Evolutionary conservation across 2,113 vertebrate species (phyloP).

Genomic region (Pseudonaja textilis): DNA sequence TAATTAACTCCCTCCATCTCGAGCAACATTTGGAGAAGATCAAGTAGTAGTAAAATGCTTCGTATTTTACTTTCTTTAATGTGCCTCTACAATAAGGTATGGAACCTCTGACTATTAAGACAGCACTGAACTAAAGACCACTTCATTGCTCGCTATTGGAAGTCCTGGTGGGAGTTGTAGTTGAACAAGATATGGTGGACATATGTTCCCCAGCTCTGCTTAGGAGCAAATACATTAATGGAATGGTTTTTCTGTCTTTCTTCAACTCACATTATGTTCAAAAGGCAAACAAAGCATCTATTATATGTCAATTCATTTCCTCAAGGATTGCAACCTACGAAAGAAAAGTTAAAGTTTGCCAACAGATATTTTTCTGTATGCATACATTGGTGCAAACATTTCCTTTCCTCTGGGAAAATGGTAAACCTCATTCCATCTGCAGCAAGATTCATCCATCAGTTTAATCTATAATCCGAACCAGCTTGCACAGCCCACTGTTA

Average conservation of each 20-base stretch:
- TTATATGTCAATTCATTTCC: constrained; percentile 20
- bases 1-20: not conserved
- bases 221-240: not conserved
- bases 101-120: not conserved
- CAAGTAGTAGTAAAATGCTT: not conserved
- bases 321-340: not conserved
- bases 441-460: constrained; percentile 20
- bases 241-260: not conserved
- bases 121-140: not conserved
- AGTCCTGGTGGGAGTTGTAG: not conserved
- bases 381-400: constrained; percentile 4
- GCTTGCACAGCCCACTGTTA: not conserved
- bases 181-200: not conserved
- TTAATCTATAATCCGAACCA: not conserved
- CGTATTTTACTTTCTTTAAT: not conserved
- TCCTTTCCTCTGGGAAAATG: not conserved
- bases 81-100: not conserved
- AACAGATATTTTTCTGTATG: constrained; percentile 1
- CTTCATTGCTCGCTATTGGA: not conserved
- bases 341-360: not conserved
- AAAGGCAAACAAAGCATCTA: constrained; percentile 17
- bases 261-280: constrained; percentile 19
- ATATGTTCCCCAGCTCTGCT: not conserved
- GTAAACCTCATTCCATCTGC: not conserved
- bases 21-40: not conserved